Evolutionary conservation across 1,140 invertebrate species (phyloP), one percentile per base, ranked within the genome.

Genomic region (Bombyx mandarina): DNA sequence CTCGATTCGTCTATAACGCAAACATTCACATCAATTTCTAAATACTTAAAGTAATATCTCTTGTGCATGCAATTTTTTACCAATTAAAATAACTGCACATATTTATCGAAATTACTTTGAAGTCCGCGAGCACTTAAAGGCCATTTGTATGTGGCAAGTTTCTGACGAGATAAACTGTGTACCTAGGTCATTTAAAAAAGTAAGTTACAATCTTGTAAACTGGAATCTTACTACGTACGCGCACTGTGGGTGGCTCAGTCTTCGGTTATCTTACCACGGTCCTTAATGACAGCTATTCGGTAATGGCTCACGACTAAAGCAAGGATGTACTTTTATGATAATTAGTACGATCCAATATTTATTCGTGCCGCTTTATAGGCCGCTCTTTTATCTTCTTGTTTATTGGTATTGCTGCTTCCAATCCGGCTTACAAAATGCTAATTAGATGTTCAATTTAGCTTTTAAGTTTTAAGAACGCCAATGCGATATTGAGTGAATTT

Each of bases 331-430:
- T 76, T 81, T 82, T 80, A 85, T 82, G 79, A 81, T 85, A 85
- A 85, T 85, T 85, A 85, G 79, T 74, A 58, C 62, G 71, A 77
- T 78, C 70, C 71, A 77, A 77, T 86, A 83, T 86, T 86, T 83
- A 77, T 77, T 73, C 69, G 69, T 69, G 64, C 69, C 69, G 58
- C 63, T 77, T 67, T 73, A 77, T 73, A 71, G 58, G 63, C 73
- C 68, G 76, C 75, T 62, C 73, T 80, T 81, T 84, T 72, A 80
- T 82, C 74, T 77, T 71, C 66, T 71, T 77, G 65, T 77, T 79
- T 83, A 81, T 81, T 79, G 67, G 72, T 75, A 79, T 75, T 77
- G 70, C 65, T 56, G 71, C 60, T 72, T 66, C 60, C 63, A 74
- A 70, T 67, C 67, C 62, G 65, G 73, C 63, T 69, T 65, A 72